These are phyloP conservation scores for Diadumene lineata DNA, from an alignment of 92 coral and sea anemone genomes.

Conservation along the genomic window DNA sequence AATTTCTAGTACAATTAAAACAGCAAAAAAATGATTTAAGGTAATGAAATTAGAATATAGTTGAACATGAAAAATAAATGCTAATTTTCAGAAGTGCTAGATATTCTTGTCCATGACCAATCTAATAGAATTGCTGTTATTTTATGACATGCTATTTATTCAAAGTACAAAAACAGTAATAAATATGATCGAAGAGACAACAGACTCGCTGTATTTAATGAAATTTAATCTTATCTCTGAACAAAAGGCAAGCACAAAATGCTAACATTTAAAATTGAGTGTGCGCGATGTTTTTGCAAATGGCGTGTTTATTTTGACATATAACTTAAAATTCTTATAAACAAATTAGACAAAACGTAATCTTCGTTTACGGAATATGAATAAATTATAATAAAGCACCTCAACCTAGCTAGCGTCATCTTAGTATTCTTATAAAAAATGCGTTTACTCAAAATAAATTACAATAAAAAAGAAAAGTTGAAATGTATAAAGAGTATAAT, in stretches of 20 bases:
- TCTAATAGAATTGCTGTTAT: not conserved
- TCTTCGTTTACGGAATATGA: not conserved
- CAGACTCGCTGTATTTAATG: not conserved
- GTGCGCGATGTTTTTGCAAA: not conserved
- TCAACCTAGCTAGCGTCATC: not conserved
- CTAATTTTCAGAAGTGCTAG: too few species aligned
- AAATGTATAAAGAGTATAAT: too few species aligned
- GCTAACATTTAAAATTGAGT: not conserved
- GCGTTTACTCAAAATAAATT: not conserved
- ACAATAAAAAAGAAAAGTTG: too few species aligned
- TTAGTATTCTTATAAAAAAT: too few species aligned
- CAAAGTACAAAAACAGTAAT: not conserved
- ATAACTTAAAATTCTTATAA: slow-evolving; percentile 6
- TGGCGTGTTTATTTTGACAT: slow-evolving; percentile 4
- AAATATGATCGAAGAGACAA: not conserved
- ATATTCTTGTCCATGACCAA: too few species aligned
- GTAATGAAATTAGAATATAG: too few species aligned
- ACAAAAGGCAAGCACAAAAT: not conserved
- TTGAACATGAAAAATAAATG: too few species aligned
- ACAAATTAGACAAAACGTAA: not conserved
- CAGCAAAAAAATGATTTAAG: too few species aligned
- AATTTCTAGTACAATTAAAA: too few species aligned
- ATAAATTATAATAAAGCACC: not conserved
- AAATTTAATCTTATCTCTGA: not conserved
- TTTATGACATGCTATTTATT: not conserved